phyloP scores from a whole-genome alignment of 2,797 vertebrate genomes.

The Anas georgica region DNA sequence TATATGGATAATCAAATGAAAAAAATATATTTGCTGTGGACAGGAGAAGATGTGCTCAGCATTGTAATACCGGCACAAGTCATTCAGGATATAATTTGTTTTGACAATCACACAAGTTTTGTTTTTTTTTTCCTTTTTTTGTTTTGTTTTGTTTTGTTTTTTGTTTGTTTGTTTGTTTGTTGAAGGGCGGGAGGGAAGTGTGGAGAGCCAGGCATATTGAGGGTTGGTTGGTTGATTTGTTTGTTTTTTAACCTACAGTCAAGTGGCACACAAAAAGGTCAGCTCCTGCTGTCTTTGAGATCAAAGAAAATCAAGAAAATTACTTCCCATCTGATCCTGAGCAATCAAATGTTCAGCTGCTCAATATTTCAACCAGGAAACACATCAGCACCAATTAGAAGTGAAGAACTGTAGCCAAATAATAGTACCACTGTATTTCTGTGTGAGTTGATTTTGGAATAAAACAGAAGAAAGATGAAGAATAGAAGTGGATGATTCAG shows the following conservation, averaged over 20 bases:
- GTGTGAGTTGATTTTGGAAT: not conserved
- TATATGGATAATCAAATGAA: not conserved
- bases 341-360: slow-evolving; percentile 11
- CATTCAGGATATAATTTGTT: not conserved
- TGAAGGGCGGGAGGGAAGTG: not conserved
- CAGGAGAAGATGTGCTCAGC: not conserved
- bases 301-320: slow-evolving; percentile 45
- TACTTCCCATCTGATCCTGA: slow-evolving; percentile 21
- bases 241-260: not conserved
- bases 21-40: not conserved
- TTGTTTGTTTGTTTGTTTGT: not conserved
- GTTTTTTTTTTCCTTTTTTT: not conserved
- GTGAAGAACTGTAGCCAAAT: not conserved
- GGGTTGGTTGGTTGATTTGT: not conserved
- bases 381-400: not conserved
- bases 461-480: not conserved
- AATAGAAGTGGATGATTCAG: not conserved
- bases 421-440: slow-evolving; percentile 3
- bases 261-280: not conserved
- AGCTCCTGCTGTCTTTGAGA: slow-evolving; percentile 10
- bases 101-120: not conserved
- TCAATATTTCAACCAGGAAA: slow-evolving; percentile 38
- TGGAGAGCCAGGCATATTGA: not conserved
- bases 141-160: not conserved
- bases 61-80: not conserved